Evolutionary conservation across 2,888 invertebrate genomes (phyloP).

Genomic region (Lithodes maja): DNA sequence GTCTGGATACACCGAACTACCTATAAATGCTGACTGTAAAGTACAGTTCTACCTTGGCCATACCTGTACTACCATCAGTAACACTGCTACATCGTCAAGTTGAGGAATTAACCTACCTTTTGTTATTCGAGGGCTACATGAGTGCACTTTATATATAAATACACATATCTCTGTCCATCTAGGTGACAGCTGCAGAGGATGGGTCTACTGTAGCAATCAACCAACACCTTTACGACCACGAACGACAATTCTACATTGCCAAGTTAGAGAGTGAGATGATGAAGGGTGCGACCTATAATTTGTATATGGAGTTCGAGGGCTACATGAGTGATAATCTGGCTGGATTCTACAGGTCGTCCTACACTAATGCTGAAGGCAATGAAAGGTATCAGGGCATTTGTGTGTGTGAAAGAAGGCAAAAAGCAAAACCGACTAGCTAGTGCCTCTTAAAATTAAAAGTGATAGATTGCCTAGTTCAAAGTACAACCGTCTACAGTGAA

Average conservation of each 20-base stretch:
- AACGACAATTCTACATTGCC: conserved; percentile 8
- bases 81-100: too few relatives aligned
- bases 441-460: background rate
- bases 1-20: too few relatives aligned
- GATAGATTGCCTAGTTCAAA: background rate
- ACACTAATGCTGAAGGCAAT: conserved; percentile 8
- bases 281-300: background rate
- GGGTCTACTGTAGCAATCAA: background rate
- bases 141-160: too few relatives aligned
- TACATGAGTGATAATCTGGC: background rate
- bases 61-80: too few relatives aligned
- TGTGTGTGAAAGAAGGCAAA: background rate
- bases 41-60: too few relatives aligned
- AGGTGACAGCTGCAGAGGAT: background rate
- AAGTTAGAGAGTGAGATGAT: background rate
- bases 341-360: conserved; percentile 34
- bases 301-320: conserved; percentile 27
- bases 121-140: too few relatives aligned
- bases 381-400: background rate
- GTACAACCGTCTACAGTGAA: too few relatives aligned
- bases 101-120: too few relatives aligned
- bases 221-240: conserved; percentile 12
- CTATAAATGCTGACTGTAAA: too few relatives aligned
- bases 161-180: too few relatives aligned
- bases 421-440: background rate